Conservation (phyloP, 1,140 invertebrate species). For the Myzus persicae region DNA sequence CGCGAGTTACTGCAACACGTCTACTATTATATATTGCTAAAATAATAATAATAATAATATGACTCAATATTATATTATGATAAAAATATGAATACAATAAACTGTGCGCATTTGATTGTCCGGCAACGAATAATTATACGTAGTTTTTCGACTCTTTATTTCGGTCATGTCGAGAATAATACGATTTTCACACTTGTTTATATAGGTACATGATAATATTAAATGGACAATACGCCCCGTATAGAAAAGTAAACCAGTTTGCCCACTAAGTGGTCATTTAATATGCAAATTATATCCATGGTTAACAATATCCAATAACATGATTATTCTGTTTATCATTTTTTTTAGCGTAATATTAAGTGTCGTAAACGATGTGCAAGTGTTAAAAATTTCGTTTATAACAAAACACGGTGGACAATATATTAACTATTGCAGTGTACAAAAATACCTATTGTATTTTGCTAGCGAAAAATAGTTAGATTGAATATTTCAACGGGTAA, state of each 20-base stretch:
- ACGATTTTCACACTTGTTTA: not conserved
- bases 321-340: not conserved
- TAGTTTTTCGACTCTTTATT: not conserved
- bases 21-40: not conserved
- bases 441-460: too few species aligned
- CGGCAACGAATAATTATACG: not conserved
- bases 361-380: not conserved
- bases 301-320: slow-evolving; percentile 27
- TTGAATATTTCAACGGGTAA: too few species aligned
- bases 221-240: not conserved
- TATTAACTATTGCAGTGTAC: not conserved
- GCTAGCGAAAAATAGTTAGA: too few species aligned
- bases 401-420: not conserved
- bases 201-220: not conserved
- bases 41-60: not conserved
- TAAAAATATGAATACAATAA: not conserved
- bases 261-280: not conserved
- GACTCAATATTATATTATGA: not conserved
- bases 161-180: not conserved
- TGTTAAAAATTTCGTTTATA: not conserved
- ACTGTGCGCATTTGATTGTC: not conserved
- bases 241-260: slow-evolving; percentile 22
- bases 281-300: slow-evolving; percentile 21
- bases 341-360: not conserved
- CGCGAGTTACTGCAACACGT: not conserved